Evolutionary conservation across 2,113 vertebrate genomes (phyloP), one percentile per base, ranked within the genome.

Genomic region (Hippolais icterina): DNA sequence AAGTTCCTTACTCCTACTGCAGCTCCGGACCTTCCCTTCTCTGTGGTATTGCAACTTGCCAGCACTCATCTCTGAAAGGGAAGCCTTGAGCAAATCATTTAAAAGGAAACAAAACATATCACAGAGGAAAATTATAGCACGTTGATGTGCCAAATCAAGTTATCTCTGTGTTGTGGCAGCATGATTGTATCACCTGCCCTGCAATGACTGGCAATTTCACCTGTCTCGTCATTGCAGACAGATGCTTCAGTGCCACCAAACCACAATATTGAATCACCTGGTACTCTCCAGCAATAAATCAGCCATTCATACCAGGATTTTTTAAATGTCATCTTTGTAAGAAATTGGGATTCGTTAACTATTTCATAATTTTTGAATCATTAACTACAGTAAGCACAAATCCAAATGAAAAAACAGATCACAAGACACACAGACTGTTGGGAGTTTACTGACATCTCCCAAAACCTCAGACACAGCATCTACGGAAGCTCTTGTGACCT

Each of bases 21-120:
- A 91, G 76, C 91, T 94, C 85, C 0, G 91, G 96, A 96, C 93
- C 81, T 96, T 92, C 88, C 83, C 65, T 85, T 90, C 86, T 95
- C 96, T 87, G 87, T 0, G 12, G 88, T 50, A 91, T 52, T 95
- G 57, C 69, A 83, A 85, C 81, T 88, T 93, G 82, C 84, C 88
- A 94, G 82, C 71, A 49, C 50, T 33, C 72, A 23, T 61, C 70
- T 95, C 93, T 77, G 63, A 95, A 90, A 93, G 68, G 71, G 85
- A 92, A 83, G 71, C 82, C 83, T 75, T 35, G 31, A 69, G 78
- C 66, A 74, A 84, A 53, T 52, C 4, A 21, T 92, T 90, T 72
- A 39, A 69, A 76, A 57, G 33, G 66, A 16, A 24, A n/a, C 35
- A 47, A 72, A 72, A 86, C 5, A 2, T 19, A 61, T 41, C 66